Base-by-base conservation (phyloP, 1,140 invertebrate species). In the Zaprionus kolodkinae region DNA sequence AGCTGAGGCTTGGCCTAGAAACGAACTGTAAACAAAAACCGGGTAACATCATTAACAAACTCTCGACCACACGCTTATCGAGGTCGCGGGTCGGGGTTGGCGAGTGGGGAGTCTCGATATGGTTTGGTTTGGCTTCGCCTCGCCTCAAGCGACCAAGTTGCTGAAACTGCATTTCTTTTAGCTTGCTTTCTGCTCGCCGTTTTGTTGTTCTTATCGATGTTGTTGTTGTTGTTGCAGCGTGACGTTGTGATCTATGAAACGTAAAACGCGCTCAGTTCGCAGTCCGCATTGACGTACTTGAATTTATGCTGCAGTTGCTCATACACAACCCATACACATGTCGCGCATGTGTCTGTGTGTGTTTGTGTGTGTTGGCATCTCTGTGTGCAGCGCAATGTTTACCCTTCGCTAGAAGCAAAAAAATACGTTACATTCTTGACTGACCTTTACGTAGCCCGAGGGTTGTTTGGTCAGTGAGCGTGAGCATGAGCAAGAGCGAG, bases 31-130 rank as follows among this genome's bases (percentile, higher is more conserved):
- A 81, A 57, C 52, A 67, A 77, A 85, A 91, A 84, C 70, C 78
- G 75, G 83, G 78, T 90, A 91, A 91, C 79, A 81, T 86, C 70
- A 89, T 81, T 87, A 82, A 76, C 67, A 76, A 72, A 71, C 62
- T 55, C 48, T 52, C 50, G 45, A 63, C 30, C 10, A 57, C 56
- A 57, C 56, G 78, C 68, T 54, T 74, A 90, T 85, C 86, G 84
- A 92, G 91, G 80, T 90, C 85, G 80, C 71, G 45, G 45, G 17
- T 17, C 10, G 45, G 12, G 13, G 38, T 40, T 62, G 56, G 70
- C 52, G 45, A 25, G 17, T 3, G 45, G 17, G 11, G 45, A 25
- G 45, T 50, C 45, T 50, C n/a, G n/a, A n/a, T n/a, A n/a, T n/a
- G 40, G 3, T 15, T 45, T 45, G n/a, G 7, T n/a, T 45, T 45